Conservation (phyloP, 2,113 vertebrate species). For the Holacanthus passer region DNA sequence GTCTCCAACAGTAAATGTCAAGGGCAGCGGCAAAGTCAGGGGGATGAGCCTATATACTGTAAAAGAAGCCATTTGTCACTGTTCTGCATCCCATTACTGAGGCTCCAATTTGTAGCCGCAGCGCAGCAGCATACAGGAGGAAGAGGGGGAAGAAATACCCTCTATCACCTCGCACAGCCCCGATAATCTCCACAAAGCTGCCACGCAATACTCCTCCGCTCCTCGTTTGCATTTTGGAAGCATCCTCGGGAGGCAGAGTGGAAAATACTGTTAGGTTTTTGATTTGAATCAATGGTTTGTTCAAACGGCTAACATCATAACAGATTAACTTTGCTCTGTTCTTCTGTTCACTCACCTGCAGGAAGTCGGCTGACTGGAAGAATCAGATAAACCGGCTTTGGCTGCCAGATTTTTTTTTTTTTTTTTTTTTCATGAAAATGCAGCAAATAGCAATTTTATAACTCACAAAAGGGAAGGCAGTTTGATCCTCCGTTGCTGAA, state of each 20-base stretch:
- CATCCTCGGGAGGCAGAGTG: conserved; percentile 38
- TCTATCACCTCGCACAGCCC: conserved; percentile 56
- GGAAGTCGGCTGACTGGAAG: conserved; percentile 28
- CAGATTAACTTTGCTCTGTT: conserved; percentile 40
- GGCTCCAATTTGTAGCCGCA: conserved; percentile 69
- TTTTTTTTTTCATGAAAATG: not conserved
- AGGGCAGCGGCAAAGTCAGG: conserved; percentile 81
- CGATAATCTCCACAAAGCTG: conserved; percentile 71
- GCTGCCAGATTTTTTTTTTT: not conserved
- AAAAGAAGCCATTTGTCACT: conserved; percentile 82
- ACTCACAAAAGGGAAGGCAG: conserved; percentile 7
- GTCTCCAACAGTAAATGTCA: conserved; percentile 73
- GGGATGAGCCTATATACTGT: conserved; percentile 68
- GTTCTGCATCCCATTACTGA: conserved; percentile 77
- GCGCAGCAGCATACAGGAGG: conserved; percentile 57
- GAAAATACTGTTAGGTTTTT: conserved; percentile 39
- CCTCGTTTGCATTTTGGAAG: conserved; percentile 49
- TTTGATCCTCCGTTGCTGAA: conserved; percentile 5
- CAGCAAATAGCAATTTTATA: conserved; percentile 9
- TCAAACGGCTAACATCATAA: conserved; percentile 42
- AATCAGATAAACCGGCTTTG: conserved; percentile 30
- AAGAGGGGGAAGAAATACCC: conserved; percentile 31
- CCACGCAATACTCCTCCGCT: conserved; percentile 43
- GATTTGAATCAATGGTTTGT: conserved; percentile 60
- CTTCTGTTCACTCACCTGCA: conserved; percentile 41